Percentiles rank a stretch among this genome's conserved stretches.
These are phyloP conservation scores for Meleagris gallopavo DNA, from an alignment of 2,113 vertebrate species.

Conservation along the genomic window DNA sequence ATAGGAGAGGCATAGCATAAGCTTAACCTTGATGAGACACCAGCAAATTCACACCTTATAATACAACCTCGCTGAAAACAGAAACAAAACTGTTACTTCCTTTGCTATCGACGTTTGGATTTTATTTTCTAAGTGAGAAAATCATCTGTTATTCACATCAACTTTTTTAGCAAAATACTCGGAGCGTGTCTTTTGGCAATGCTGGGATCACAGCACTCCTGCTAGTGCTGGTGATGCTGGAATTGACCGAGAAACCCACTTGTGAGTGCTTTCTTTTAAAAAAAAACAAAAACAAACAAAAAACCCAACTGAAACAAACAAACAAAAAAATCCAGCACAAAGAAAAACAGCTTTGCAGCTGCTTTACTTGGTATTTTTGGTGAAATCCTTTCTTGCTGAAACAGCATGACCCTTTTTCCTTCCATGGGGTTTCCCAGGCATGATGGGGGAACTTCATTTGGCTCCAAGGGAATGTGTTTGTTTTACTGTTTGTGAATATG, in stretches of 20 bases:
- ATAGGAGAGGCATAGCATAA: not conserved
- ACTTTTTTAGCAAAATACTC: not conserved
- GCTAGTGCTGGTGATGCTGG: not conserved
- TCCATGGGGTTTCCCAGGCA: slow-evolving; percentile 54
- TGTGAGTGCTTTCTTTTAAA: not conserved
- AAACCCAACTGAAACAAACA: not conserved
- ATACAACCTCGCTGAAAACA: not conserved
- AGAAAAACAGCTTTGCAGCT: not conserved
- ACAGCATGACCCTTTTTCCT: slow-evolving; percentile 11
- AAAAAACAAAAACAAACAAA: not conserved
- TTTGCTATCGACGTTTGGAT: not conserved
- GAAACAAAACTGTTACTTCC: slow-evolving; percentile 35
- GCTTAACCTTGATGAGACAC: not conserved
- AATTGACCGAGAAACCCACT: not conserved
- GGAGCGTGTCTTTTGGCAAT: not conserved
- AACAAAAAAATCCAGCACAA: not conserved
- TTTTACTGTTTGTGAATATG: not conserved
- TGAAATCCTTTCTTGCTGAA: slow-evolving; percentile 5
- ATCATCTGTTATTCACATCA: not conserved
- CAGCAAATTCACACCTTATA: slow-evolving; percentile 26
- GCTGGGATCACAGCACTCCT: not conserved
- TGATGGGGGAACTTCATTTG: not conserved
- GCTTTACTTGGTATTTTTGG: slow-evolving; percentile 45
- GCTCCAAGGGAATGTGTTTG: not conserved
- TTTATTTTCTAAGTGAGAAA: slow-evolving; percentile 36